Base-by-base conservation (phyloP, 1,140 invertebrate species). In the Radopholus similis region DNA sequence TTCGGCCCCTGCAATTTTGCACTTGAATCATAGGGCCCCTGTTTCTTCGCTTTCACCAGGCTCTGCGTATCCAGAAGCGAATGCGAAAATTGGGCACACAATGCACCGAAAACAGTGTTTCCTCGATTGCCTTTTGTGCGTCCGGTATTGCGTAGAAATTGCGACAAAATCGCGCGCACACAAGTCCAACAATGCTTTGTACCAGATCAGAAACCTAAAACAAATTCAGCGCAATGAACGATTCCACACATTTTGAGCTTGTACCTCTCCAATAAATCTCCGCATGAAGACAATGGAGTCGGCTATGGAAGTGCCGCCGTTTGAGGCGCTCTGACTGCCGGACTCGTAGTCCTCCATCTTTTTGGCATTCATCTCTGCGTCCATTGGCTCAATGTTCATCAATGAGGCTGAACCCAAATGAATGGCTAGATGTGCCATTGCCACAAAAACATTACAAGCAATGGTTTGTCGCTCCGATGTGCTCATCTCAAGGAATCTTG, bases 11-110 rank as follows among this genome's bases (percentile, higher is more conserved):
- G 34, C 35, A 38, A 9, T 35, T 32, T 70, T 4, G 8, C 15
- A 3, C n/a, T 38, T 15, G 15, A 4, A 37, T 57, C 21, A 37
- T n/a, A 58, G 21, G 15, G 18, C 30, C 40, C 21, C 15, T 64
- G 21, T n/a, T 11, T 18, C 11, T 2, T n/a, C 5, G 15, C 18
- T n/a, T 51, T 35, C 37, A 79, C 76, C 76, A 78, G 23, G 75
- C 44, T 40, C 77, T 47, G 53, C 55, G 62, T 6, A 78, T 35
- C 76, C 76, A 78, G 49, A 67, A 77, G 11, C 76, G 44, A n/a
- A 75, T 42, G 4, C 79, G 70, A 63, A 70, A 79, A 34, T 75
- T 64, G 11, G 76, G 79, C 18, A 78, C 47, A 30, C 56, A 53
- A 15, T 82, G 68, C 11, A 70, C 30, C 35, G 70, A 28, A 15